Conservation (phyloP, 2,113 vertebrate species). For the Symphodus melops region DNA sequence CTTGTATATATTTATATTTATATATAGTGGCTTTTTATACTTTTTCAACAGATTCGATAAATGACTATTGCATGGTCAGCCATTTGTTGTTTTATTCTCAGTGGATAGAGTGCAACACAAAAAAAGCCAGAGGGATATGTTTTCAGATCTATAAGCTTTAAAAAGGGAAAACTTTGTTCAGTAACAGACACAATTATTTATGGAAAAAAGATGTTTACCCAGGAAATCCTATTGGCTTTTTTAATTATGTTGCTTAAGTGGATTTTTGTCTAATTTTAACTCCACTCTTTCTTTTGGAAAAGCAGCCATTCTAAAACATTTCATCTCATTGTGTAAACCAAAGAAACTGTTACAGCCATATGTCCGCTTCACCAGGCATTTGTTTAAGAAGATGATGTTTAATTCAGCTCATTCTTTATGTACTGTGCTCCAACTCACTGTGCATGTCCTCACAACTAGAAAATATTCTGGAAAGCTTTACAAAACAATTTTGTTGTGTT, state of each 20-base stretch:
- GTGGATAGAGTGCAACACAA: constrained; percentile 23
- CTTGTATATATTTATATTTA: constrained; percentile 86
- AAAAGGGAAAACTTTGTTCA: constrained; percentile 51
- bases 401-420: constrained; percentile 34
- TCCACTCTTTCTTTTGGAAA: constrained; percentile 9
- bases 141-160: constrained; percentile 48
- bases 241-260: constrained; percentile 32
- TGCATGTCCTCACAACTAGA: constrained; percentile 6
- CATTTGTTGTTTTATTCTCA: constrained; percentile 36
- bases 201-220: constrained; percentile 44
- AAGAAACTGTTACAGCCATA: constrained; percentile 24
- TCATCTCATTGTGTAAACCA: constrained; percentile 40
- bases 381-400: constrained; percentile 23
- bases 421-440: constrained; percentile 33
- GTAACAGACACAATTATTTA: constrained; percentile 54
- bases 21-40: constrained; percentile 80
- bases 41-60: constrained; percentile 61
- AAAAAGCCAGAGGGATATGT: constrained; percentile 38
- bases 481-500: constrained; percentile 14
- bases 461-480: constrained; percentile 29
- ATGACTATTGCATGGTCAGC: constrained; percentile 43
- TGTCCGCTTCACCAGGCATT: constrained; percentile 26
- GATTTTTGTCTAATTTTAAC: constrained; percentile 34
- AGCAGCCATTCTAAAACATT: constrained; percentile 37
- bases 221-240: constrained; percentile 53